phyloP scores from a whole-genome alignment of 2,888 invertebrate species.

The Melangyna quadrimaculata region DNA sequence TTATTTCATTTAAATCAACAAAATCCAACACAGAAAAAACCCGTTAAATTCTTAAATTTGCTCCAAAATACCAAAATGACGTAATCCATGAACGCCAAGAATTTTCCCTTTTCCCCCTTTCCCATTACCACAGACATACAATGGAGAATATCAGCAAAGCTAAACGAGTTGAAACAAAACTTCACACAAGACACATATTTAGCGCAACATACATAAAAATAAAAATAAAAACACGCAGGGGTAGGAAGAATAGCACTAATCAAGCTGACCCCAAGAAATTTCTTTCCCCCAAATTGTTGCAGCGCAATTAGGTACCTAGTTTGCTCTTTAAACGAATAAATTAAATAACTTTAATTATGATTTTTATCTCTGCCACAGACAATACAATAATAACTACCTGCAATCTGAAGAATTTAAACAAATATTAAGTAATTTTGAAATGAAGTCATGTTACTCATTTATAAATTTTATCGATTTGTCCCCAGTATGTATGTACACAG shows the following conservation, averaged over 20 bases:
- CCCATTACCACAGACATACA: neutral
- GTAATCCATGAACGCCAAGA: slow-evolving; percentile 73
- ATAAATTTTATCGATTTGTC: slow-evolving; percentile 53
- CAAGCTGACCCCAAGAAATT: slow-evolving; percentile 35
- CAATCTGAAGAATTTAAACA: slow-evolving; percentile 34
- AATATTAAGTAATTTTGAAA: slow-evolving; percentile 36
- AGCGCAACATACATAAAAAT: slow-evolving; percentile 33
- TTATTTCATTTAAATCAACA: neutral
- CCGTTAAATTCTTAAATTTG: slow-evolving; percentile 75
- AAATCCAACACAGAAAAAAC: neutral
- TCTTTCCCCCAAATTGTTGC: slow-evolving; percentile 4
- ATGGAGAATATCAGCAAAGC: slow-evolving; percentile 18
- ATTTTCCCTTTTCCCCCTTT: slow-evolving; percentile 24
- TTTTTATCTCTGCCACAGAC: neutral
- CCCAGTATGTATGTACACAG: slow-evolving; percentile 52
- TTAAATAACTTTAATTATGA: slow-evolving; percentile 6
- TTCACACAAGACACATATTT: neutral
- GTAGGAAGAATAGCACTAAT: slow-evolving; percentile 46
- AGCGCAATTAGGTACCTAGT: slow-evolving; percentile 9
- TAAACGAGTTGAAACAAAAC: slow-evolving; percentile 12
- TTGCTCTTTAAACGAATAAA: neutral
- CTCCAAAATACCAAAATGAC: slow-evolving; percentile 78
- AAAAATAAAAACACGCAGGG: slow-evolving; percentile 31
- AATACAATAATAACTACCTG: neutral
- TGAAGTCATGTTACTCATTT: slow-evolving; percentile 55